Evolutionary conservation across 1,140 invertebrate genomes (phyloP).

Genomic region (Zaprionus kolodkinae): DNA sequence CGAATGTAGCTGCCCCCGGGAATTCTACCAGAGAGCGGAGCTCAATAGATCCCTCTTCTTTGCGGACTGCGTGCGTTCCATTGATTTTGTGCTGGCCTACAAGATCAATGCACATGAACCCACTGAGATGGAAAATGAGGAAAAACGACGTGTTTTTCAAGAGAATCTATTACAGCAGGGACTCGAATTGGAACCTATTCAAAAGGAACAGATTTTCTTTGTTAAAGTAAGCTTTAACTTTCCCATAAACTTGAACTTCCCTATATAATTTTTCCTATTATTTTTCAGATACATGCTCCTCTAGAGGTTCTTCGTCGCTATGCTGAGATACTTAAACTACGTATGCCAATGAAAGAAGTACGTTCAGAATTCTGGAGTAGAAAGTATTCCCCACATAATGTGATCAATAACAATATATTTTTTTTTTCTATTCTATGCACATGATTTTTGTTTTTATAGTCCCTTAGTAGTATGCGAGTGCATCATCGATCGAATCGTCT

Average conservation of each 20-base stretch:
- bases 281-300: constrained; percentile 92
- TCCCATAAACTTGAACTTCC: background rate
- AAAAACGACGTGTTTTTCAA: constrained; percentile 87
- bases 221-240: constrained; percentile 86
- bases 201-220: constrained; percentile 87
- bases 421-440: constrained; percentile 26
- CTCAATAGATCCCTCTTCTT: constrained; percentile 87
- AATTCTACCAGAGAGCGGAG: constrained; percentile 63
- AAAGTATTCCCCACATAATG: constrained; percentile 5
- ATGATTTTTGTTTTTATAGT: constrained; percentile 67
- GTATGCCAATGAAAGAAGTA: constrained; percentile 97
- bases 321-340: constrained; percentile 96
- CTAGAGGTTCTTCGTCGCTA: constrained; percentile 93
- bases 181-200: constrained; percentile 87
- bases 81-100: constrained; percentile 93
- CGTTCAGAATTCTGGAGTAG: background rate
- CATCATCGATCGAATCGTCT: constrained; percentile 73
- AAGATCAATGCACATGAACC: constrained; percentile 85
- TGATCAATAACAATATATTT: constrained; percentile 7
- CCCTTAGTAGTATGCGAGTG: constrained; percentile 63
- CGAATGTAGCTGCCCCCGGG: constrained; percentile 68
- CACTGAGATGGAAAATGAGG: constrained; percentile 78
- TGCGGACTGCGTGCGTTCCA: constrained; percentile 88
- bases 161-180: constrained; percentile 88
- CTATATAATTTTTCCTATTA: constrained; percentile 16